Base-by-base conservation (phyloP, 2,113 vertebrate genomes). In the Grantiella picta region DNA sequence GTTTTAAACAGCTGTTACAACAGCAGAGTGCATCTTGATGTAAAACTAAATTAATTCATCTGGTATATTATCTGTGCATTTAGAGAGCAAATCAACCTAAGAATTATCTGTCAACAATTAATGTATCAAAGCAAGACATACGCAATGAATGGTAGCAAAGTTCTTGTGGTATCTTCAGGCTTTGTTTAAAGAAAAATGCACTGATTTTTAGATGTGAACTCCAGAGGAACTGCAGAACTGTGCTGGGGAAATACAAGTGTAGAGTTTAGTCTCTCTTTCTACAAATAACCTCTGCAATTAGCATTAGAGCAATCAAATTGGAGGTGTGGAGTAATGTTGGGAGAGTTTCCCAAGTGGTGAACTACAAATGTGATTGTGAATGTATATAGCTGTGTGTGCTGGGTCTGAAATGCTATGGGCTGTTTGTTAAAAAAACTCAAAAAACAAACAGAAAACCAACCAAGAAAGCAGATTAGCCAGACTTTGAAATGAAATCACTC, bases 81-180 rank as follows among this genome's bases (percentile, higher is more conserved):
- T 80, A 50, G 85, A 75, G 94, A 97, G 79, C 84, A 95, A 94
- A 96, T 91, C 73, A 96, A 49, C 56, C 60, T 94, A 94, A 96
- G 95, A 90, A 52, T 97, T 95, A 60, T 91, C 93, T 56, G 64
- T 92, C 47, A 65, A 56, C 83, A 95, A 80, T 97, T 97, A 97
- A 96, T 97, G 66, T 7, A 22, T 61, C 28, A 88, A 72, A 97
- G 82, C 75, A 97, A 96, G 63, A 40, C 72, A 93, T 90, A 54
- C 59, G 97, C 82, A 92, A 92, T 54, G 82, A 85, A 72, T 76
- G 83, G 73, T 94, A 95, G 87, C 93, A 63, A 96, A 96, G 86
- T 89, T 96, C 87, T 94, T 90, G 82, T 86, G 92, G 69, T 66
- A 69, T 40, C 66, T 95, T 89, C 84, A 92, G 90, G 42, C 33